Evolutionary conservation across 2,888 invertebrate genomes (phyloP).

Genomic region (Drosophila vallismaia): DNA sequence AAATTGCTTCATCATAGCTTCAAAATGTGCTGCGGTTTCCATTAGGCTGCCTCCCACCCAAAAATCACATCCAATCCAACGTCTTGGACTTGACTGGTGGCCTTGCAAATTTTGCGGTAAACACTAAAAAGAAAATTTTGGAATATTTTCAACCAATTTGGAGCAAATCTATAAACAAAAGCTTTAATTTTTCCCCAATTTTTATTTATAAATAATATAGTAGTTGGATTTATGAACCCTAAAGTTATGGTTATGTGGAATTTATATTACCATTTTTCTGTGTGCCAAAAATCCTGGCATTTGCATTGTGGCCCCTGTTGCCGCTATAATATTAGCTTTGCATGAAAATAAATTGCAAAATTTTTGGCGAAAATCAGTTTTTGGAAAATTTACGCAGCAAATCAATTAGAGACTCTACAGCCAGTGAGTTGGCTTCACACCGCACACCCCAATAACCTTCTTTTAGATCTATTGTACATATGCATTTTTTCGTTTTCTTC

Average conservation of each 20-base stretch:
- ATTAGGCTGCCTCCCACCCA: slow-evolving; percentile 57
- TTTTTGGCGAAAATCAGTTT: slow-evolving; percentile 61
- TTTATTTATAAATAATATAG: neutral
- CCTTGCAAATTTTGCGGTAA: slow-evolving; percentile 75
- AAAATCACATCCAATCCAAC: neutral
- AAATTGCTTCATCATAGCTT: slow-evolving; percentile 78
- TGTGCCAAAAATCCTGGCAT: neutral
- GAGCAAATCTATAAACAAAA: neutral
- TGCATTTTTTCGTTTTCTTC: slow-evolving; percentile 36
- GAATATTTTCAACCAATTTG: neutral
- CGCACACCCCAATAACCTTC: neutral
- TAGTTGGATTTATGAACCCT: neutral
- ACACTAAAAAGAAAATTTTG: slow-evolving; percentile 1
- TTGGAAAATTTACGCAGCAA: slow-evolving; percentile 61
- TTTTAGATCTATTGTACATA: slow-evolving; percentile 32
- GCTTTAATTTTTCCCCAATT: neutral
- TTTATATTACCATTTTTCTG: neutral
- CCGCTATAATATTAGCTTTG: slow-evolving; percentile 72
- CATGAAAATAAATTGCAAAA: slow-evolving; percentile 75
- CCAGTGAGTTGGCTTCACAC: slow-evolving; percentile 20
- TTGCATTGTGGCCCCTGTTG: slow-evolving; percentile 18
- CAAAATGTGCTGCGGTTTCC: slow-evolving; percentile 77
- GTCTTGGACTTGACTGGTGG: slow-evolving; percentile 50
- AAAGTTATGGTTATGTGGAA: neutral
- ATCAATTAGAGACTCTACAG: slow-evolving; percentile 75